Evolutionary conservation across 1,140 invertebrate species (phyloP), one percentile per base, ranked within the genome.

Genomic region (Pectinophora gossypiella): DNA sequence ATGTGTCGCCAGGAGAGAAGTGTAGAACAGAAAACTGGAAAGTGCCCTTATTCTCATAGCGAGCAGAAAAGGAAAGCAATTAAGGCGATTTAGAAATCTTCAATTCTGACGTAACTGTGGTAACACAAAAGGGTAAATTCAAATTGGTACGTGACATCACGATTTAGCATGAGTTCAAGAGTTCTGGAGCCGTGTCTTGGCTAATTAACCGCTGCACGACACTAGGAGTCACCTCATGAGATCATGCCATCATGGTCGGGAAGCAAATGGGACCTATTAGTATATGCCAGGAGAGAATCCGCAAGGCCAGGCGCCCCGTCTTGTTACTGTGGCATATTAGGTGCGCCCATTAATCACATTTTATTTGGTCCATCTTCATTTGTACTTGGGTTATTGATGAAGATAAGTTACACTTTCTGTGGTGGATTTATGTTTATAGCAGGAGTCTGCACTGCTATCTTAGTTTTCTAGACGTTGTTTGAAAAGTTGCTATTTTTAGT

Each of bases 201-300:
- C 67, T 82, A 82, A 82, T 82, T 79, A 82, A 76, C 60, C 40
- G 43, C 63, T 64, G 68, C 76, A 77, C 74, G 76, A 73, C 72
- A 68, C 56, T 23, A 5, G 55, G 51, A 48, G 59, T 66, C 63
- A 72, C 49, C 62, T 71, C 72, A 75, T 68, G 66, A 49, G 51
- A 56, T 54, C 64, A 68, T 65, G 56, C 58, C 71, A 61, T 66
- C 59, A 59, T 52, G 61, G 59, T 62, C n/a, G n/a, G 66, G 63
- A 58, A 78, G 68, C 71, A 76, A 78, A 80, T 83, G 73, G 66
- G 56, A 38, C 38, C 73, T 75, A 83, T 83, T 83, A 75, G 75
- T 76, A 70, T 48, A 68, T 61, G 70, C 70, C 66, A 72, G 59
- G 56, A 51, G 52, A 59, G 61, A 63, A 54, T 68, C 56, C 54